A percentile compares a stretch with the other conserved stretches of the same genome.
Conservation (phyloP, 2,888 invertebrate species). For the Andrena bucephala region DNA sequence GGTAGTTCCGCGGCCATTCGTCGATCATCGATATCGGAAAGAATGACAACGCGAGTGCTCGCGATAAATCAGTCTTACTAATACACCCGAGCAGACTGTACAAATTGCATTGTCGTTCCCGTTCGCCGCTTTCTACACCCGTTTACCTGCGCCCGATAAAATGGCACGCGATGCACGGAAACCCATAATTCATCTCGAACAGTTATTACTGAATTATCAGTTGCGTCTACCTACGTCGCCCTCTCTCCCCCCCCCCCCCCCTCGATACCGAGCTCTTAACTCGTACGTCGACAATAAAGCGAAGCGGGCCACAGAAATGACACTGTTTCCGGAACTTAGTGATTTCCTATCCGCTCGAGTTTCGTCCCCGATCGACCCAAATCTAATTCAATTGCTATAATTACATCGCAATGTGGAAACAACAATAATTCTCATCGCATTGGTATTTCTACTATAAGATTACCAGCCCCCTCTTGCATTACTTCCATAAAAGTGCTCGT, state of each 20-base stretch:
- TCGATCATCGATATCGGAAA: background rate
- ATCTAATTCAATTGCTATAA: background rate
- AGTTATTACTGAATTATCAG: slow-evolving; percentile 33
- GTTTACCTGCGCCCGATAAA: slow-evolving; percentile 23
- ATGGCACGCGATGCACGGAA: slow-evolving; percentile 23
- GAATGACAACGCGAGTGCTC: background rate
- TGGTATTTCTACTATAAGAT: no score
- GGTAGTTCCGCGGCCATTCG: background rate
- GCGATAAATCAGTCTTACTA: background rate
- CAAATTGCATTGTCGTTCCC: slow-evolving; percentile 13
- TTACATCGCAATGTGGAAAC: no score
- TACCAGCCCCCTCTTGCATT: no score
- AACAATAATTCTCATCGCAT: no score
- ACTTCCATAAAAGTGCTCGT: background rate
- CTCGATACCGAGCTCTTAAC: slow-evolving; percentile 9
- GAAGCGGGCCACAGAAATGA: background rate
- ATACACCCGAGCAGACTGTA: background rate
- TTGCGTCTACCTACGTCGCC: background rate
- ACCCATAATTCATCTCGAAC: slow-evolving; percentile 28
- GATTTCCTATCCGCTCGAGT: no score
- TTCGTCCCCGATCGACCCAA: no score
- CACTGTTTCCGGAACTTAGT: background rate
- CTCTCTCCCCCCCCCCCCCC: no score
- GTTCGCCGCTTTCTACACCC: slow-evolving; percentile 34
- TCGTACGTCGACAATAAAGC: slow-evolving; percentile 11